Evolutionary conservation across 2,113 vertebrate species (phyloP).

Genomic region (Macrotus californicus): DNA sequence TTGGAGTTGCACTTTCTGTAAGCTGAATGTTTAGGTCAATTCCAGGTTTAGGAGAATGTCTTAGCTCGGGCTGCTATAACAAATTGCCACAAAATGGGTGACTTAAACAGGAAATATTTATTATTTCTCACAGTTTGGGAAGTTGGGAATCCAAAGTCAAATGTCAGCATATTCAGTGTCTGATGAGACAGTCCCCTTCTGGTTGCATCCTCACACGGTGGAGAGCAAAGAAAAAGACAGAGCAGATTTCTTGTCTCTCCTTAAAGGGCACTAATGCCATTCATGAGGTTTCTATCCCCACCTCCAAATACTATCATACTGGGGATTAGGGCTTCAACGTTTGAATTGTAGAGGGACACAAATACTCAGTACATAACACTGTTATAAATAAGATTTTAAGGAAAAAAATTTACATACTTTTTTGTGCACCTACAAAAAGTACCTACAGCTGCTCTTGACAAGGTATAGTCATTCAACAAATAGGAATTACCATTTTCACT

Average conservation of each 20-base stretch:
- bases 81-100: neutral
- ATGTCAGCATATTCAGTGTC: neutral
- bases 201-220: neutral
- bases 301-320: neutral
- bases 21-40: neutral
- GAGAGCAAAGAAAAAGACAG: neutral
- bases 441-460: neutral
- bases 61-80: neutral
- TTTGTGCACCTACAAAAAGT: neutral
- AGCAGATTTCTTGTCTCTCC: neutral
- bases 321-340: no score
- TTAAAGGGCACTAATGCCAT: neutral
- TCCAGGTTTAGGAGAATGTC: neutral
- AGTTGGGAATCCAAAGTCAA: neutral
- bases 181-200: neutral
- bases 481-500: neutral
- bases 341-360: no score
- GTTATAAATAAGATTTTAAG: neutral
- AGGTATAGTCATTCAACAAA: neutral
- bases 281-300: neutral
- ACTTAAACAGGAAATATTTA: neutral
- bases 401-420: neutral
- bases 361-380: neutral
- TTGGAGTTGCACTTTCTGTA: neutral
- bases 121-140: neutral